A percentile compares a stretch with the other conserved stretches of the same genome.
These are phyloP conservation scores for Bombus turneri DNA, from an alignment of 1,140 invertebrate genomes.

Conservation along the genomic window DNA sequence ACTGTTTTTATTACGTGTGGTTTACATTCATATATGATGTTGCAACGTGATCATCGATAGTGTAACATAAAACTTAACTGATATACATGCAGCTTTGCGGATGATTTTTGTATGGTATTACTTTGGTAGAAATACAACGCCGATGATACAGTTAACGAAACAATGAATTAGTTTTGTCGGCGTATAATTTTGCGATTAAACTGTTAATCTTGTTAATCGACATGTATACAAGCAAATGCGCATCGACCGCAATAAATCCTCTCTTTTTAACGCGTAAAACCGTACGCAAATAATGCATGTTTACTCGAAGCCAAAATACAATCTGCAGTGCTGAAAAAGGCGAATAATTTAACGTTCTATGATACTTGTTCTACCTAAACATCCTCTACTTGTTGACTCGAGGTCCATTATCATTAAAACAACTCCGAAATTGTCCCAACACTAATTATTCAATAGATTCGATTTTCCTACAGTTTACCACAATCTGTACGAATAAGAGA, in stretches of 20 bases:
- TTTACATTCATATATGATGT: too few species aligned
- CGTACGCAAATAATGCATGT: constrained; percentile 5
- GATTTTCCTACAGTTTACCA: too few species aligned
- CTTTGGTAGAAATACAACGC: not conserved
- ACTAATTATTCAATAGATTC: too few species aligned
- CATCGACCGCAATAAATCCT: not conserved
- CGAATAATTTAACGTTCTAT: not conserved
- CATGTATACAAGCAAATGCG: not conserved
- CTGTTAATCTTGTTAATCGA: not conserved
- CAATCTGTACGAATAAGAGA: too few species aligned
- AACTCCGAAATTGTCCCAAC: too few species aligned
- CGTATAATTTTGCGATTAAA: constrained; percentile 11
- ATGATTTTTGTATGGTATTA: not conserved
- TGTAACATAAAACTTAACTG: too few species aligned
- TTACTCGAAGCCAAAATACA: not conserved
- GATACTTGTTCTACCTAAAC: too few species aligned
- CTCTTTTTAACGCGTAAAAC: not conserved
- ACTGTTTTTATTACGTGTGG: too few species aligned
- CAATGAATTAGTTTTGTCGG: not conserved
- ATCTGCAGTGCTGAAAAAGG: not conserved
- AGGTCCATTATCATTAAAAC: too few species aligned
- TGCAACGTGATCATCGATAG: too few species aligned
- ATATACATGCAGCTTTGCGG: not conserved
- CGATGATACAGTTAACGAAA: not conserved
- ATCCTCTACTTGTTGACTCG: too few species aligned